Conservation (phyloP, 2,888 invertebrate species). For the Lymantria dispar region DNA sequence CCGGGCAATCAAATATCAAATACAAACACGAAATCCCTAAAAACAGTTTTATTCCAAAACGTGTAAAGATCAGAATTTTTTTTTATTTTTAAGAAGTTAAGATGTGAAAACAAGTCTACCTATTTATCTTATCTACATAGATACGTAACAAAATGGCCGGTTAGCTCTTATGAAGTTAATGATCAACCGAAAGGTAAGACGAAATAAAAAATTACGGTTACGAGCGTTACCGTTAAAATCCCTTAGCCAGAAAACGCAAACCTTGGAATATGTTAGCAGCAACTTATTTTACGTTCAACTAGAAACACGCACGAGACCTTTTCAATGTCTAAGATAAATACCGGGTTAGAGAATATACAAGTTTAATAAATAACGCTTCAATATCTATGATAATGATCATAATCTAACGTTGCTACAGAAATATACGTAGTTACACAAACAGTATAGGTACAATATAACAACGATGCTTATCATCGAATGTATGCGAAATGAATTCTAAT, state of each 20-base stretch:
- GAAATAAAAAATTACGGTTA: slow-evolving; percentile 39
- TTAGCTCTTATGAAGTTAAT: slow-evolving; percentile 28
- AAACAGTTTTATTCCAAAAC: too few species aligned
- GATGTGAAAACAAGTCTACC: too few species aligned
- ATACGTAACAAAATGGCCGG: slow-evolving; percentile 15
- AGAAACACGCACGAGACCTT: slow-evolving; percentile 17
- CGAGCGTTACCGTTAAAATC: slow-evolving; percentile 38
- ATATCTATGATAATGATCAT: slow-evolving; percentile 33
- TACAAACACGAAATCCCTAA: too few species aligned
- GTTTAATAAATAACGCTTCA: slow-evolving; percentile 31
- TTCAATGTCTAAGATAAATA: slow-evolving; percentile 26
- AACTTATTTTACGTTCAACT: slow-evolving; percentile 30
- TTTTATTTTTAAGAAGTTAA: too few species aligned
- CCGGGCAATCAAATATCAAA: too few species aligned
- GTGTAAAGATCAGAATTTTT: too few species aligned
- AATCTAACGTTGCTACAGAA: slow-evolving; percentile 30
- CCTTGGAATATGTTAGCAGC: slow-evolving; percentile 33
- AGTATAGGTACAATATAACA: slow-evolving; percentile 35
- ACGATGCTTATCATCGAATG: slow-evolving; percentile 41
- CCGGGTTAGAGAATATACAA: slow-evolving; percentile 11
- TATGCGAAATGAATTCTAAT: slow-evolving; percentile 55
- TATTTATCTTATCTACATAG: slow-evolving; percentile 13
- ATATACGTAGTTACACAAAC: slow-evolving; percentile 40
- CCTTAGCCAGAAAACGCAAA: slow-evolving; percentile 31
- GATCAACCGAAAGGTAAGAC: slow-evolving; percentile 30